Evolutionary conservation across 2,888 invertebrate genomes (phyloP).

Genomic region (Drepanosiphum platanoidis): DNA sequence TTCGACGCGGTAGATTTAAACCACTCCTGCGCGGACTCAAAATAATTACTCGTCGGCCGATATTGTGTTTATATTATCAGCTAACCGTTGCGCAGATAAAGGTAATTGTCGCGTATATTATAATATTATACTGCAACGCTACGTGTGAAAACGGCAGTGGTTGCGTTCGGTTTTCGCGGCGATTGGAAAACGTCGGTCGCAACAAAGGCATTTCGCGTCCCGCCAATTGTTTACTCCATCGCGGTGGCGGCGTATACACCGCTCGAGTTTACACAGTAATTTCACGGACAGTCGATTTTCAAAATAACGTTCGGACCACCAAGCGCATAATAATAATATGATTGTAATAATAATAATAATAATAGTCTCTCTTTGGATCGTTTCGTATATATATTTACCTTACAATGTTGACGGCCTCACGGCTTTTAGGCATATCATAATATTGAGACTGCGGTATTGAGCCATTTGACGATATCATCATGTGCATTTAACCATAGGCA

Average conservation of each 20-base stretch:
- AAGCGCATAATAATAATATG: neutral
- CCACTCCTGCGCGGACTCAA: no score
- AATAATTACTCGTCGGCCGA: no score
- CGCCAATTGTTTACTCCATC: slow-evolving; percentile 6
- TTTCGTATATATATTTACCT: neutral
- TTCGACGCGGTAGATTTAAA: no score
- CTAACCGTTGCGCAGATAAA: neutral
- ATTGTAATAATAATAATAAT: slow-evolving; percentile 4
- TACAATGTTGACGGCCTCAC: neutral
- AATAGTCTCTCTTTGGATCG: neutral
- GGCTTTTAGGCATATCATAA: neutral
- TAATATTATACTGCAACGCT: neutral
- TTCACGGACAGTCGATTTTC: slow-evolving; percentile 5
- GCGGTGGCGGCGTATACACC: no score
- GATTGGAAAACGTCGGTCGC: neutral
- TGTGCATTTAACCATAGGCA: no score
- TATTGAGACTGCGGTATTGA: neutral
- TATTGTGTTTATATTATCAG: neutral
- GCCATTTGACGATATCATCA: no score
- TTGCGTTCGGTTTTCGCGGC: neutral
- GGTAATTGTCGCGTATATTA: neutral
- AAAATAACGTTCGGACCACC: neutral
- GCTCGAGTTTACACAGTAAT: slow-evolving; percentile 8
- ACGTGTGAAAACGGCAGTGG: neutral
- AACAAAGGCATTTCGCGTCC: neutral